Conservation (phyloP, 2,113 vertebrate species). For the Lutjanus erythropterus region DNA sequence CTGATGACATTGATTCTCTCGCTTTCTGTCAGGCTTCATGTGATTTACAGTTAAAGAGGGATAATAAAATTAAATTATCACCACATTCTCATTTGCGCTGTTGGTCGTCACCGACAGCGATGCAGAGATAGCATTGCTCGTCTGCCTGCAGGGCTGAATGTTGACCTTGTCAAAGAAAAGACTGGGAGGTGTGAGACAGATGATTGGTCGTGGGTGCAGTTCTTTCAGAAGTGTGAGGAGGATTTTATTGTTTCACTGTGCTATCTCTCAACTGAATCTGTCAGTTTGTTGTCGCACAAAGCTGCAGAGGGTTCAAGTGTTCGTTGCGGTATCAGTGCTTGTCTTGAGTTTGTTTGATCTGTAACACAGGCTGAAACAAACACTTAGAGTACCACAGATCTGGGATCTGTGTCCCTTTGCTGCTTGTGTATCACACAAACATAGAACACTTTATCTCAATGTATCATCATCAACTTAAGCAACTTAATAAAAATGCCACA, state of each 20-base stretch:
- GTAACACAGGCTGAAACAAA: neutral
- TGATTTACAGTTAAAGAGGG: constrained; percentile 72
- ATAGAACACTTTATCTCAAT: neutral
- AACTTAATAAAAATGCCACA: neutral
- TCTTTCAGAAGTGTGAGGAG: neutral
- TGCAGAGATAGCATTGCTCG: constrained; percentile 23
- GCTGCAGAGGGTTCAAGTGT: neutral
- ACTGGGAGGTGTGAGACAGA: constrained; percentile 51
- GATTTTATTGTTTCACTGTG: constrained; percentile 27
- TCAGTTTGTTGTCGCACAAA: neutral
- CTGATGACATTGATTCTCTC: neutral
- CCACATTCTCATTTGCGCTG: constrained; percentile 73
- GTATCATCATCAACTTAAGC: neutral
- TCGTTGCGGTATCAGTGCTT: neutral
- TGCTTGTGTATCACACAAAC: neutral
- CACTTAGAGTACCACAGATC: neutral
- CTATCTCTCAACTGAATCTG: neutral
- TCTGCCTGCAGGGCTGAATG: constrained; percentile 55
- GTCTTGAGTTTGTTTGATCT: constrained; percentile 11
- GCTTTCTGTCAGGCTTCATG: constrained; percentile 47
- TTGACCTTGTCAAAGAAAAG: constrained; percentile 64
- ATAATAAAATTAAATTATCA: constrained; percentile 70
- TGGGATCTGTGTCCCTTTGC: neutral
- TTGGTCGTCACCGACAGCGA: constrained; percentile 57
- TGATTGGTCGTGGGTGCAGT: constrained; percentile 43